phyloP scores from a whole-genome alignment of 2,113 vertebrate species.

The Microtus richardsoni region DNA sequence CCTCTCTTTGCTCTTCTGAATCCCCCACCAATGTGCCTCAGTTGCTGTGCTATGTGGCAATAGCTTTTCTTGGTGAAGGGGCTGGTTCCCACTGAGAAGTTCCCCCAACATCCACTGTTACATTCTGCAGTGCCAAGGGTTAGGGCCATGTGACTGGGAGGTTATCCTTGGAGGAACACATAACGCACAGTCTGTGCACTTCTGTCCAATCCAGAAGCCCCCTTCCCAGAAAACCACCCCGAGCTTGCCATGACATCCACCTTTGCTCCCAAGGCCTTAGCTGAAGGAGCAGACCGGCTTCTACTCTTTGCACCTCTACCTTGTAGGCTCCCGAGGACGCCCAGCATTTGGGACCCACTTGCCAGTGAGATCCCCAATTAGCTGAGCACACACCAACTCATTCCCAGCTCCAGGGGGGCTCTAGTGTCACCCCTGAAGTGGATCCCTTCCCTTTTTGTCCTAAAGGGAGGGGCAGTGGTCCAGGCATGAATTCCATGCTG shows the following conservation, averaged over 20 bases:
- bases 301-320: neutral
- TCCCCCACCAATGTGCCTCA: slow-evolving; percentile 74
- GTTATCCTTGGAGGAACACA: neutral
- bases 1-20: neutral
- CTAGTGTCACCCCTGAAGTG: neutral
- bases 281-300: neutral
- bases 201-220: neutral
- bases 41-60: slow-evolving; percentile 43
- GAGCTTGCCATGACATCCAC: neutral
- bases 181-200: neutral
- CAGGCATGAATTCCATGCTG: slow-evolving; percentile 44
- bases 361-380: neutral
- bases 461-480: slow-evolving; percentile 1
- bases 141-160: neutral
- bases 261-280: neutral
- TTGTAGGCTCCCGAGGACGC: neutral
- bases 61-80: slow-evolving; percentile 48
- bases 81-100: slow-evolving; percentile 39
- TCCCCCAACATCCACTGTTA: neutral
- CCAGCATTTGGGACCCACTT: neutral
- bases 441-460: slow-evolving; percentile 16
- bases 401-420: neutral
- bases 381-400: neutral
- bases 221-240: neutral
- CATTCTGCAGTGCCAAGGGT: neutral